A percentile compares a stretch with the other conserved stretches of the same genome.
phyloP scores from a whole-genome alignment of 2,888 invertebrate genomes.

The Orthosia gothica region DNA sequence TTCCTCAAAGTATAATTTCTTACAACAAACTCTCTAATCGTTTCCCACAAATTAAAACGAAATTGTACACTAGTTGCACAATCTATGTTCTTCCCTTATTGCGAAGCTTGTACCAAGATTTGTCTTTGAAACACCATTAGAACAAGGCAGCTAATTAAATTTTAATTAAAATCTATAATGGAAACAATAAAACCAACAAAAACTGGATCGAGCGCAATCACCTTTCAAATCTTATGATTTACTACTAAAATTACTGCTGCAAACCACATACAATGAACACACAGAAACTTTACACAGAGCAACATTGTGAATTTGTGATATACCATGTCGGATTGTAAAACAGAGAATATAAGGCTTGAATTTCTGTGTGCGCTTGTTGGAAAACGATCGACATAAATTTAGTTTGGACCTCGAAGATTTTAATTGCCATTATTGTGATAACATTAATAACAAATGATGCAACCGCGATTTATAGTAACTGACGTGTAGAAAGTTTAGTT shows the following conservation, averaged over 20 bases:
- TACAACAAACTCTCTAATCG: slow-evolving; percentile 12
- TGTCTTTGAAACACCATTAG: slow-evolving; percentile 15
- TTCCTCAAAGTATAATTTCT: slow-evolving; percentile 19
- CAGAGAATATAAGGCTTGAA: not conserved
- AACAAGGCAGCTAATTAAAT: slow-evolving; percentile 69
- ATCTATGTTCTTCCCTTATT: slow-evolving; percentile 29
- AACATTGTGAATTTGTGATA: slow-evolving; percentile 27
- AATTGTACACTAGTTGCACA: slow-evolving; percentile 22
- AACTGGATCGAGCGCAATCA: slow-evolving; percentile 76
- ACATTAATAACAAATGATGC: slow-evolving; percentile 81
- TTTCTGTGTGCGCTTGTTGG: slow-evolving; percentile 47
- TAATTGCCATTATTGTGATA: slow-evolving; percentile 81
- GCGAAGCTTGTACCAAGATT: slow-evolving; percentile 8
- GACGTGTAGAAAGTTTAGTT: slow-evolving; percentile 76
- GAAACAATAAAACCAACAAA: slow-evolving; percentile 81
- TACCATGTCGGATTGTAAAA: slow-evolving; percentile 27
- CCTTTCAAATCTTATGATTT: slow-evolving; percentile 82
- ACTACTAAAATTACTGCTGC: slow-evolving; percentile 72
- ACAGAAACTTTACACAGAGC: slow-evolving; percentile 47
- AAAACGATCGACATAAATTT: slow-evolving; percentile 79
- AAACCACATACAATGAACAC: slow-evolving; percentile 60
- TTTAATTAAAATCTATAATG: slow-evolving; percentile 78
- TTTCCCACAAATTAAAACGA: slow-evolving; percentile 27
- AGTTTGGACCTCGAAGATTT: slow-evolving; percentile 80
- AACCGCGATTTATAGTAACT: slow-evolving; percentile 77